These are phyloP conservation scores for Gambusia affinis DNA, from an alignment of 2,113 vertebrate genomes.

Conservation along the genomic window DNA sequence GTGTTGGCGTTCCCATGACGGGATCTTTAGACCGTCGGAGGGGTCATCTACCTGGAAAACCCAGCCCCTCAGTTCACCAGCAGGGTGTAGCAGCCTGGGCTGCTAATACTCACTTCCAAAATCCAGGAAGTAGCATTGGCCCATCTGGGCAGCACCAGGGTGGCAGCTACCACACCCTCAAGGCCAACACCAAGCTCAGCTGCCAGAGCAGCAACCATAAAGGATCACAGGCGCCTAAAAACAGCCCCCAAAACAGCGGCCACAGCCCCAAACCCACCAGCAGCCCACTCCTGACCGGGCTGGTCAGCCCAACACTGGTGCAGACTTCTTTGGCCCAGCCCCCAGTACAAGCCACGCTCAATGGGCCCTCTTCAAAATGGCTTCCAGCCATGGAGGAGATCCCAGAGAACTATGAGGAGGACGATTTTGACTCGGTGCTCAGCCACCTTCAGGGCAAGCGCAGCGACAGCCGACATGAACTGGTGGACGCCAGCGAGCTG, in stretches of 20 bases:
- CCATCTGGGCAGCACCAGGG: conserved; percentile 82
- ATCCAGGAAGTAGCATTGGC: conserved; percentile 83
- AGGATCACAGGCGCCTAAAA: conserved; percentile 56
- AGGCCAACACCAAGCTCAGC: conserved; percentile 73
- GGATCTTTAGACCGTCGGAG: conserved; percentile 90
- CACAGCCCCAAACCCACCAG: conserved; percentile 46
- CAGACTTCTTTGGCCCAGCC: conserved; percentile 33
- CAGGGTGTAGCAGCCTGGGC: conserved; percentile 96
- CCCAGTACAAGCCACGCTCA: conserved; percentile 21
- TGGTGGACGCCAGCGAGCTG: conserved; percentile 96
- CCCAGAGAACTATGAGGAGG: conserved; percentile 96
- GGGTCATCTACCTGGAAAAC: conserved; percentile 86
- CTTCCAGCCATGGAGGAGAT: conserved; percentile 99
- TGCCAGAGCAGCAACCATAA: conserved; percentile 74
- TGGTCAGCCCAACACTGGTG: conserved; percentile 66
- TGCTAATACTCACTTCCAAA: conserved; percentile 96
- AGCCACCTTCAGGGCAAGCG: conserved; percentile 87
- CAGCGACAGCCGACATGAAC: conserved; percentile 91
- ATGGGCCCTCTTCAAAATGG: conserved; percentile 89
- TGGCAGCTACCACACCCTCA: conserved; percentile 75
- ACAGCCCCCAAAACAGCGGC: conserved; percentile 64
- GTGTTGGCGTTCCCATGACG: conserved; percentile 65
- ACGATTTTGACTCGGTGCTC: conserved; percentile 95
- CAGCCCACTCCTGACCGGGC: conserved; percentile 53
- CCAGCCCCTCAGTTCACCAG: conserved; percentile 83